Evolutionary conservation across 2,797 vertebrate species (phyloP), one percentile per base, ranked within the genome.

Genomic region (Danio kyathit): DNA sequence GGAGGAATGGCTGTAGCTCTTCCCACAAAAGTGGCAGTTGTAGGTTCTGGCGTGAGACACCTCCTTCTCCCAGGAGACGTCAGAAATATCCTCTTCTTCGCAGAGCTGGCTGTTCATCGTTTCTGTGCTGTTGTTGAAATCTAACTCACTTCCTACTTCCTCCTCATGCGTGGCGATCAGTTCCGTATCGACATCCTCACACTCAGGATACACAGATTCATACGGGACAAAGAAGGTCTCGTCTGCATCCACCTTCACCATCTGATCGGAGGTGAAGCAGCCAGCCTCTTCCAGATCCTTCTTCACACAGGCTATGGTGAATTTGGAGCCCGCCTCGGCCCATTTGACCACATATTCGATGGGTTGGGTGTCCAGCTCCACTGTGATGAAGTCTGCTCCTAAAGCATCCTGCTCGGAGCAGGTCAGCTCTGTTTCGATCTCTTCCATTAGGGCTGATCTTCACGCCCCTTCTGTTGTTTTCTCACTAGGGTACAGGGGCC

Each of bases 261-360:
- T 57, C 82, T 93, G 90, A 4, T 92, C 91, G 0, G 89, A 78
- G 0, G 82, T 88, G 66, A 93, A 87, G 2, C 88, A 59, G 49
- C 44, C 6, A 11, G 72, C 79, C 12, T 94, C 92, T 0, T 94
- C 94, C 0, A 90, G 86, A 60, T 95, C 94, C 66, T 91, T 92
- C 88, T 95, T 95, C 76, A 94, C 92, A 2, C 93, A 94, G 41
- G 93, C 90, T 77, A 94, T 92, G 61, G 94, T 94, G 86, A 94
- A 94, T 86, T 93, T 93, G 1, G 93, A 93, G 5, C 93, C 93
- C 0, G 92, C 93, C 69, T 94, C 93, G 0, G 93, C 92, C 93
- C 93, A 94, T 86, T 95, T 94, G 46, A 94, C 94, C 80, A 94
- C 93, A 5, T 95, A 95, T 85, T 95, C 94, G 6, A 94, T 94